phyloP scores from a whole-genome alignment of 2,888 invertebrate genomes.

The Rhopalosiphum nymphaeae region DNA sequence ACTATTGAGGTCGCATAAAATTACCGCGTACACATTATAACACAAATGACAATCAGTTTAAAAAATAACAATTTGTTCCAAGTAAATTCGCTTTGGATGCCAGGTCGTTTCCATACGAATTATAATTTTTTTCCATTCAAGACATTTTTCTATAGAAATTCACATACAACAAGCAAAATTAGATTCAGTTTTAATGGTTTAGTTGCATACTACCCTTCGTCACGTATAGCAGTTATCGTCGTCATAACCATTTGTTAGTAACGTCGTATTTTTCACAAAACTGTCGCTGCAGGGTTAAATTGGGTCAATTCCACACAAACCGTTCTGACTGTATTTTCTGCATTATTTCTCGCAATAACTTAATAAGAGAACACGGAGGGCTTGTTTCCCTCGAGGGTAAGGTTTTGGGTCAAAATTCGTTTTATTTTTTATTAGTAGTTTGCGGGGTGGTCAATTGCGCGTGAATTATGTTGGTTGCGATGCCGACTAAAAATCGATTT shows the following conservation, averaged over 20 bases:
- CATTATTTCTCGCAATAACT: conserved; percentile 12
- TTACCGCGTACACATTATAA: not conserved
- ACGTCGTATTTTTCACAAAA: conserved; percentile 16
- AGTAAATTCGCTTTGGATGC: not conserved
- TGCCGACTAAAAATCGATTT: not conserved
- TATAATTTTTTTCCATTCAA: not conserved
- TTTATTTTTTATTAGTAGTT: conserved; percentile 41
- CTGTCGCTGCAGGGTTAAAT: conserved; percentile 50
- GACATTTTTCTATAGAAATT: not conserved
- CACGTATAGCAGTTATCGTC: conserved; percentile 13
- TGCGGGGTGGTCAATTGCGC: not conserved
- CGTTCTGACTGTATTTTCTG: not conserved
- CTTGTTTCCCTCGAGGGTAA: conserved; percentile 15
- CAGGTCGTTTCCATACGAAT: not conserved
- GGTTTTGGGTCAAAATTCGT: not conserved
- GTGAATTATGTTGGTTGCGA: not conserved
- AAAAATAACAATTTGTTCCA: not conserved
- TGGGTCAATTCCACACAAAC: conserved; percentile 33
- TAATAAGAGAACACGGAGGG: conserved; percentile 34
- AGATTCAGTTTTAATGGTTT: conserved; percentile 29
- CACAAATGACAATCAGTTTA: not conserved
- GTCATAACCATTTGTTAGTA: conserved; percentile 28
- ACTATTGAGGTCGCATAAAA: not conserved
- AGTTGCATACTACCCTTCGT: not conserved
- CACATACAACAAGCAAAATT: not conserved